Base-by-base conservation (phyloP, 2,888 invertebrate genomes). In the Cremastobaeus sp. region DNA sequence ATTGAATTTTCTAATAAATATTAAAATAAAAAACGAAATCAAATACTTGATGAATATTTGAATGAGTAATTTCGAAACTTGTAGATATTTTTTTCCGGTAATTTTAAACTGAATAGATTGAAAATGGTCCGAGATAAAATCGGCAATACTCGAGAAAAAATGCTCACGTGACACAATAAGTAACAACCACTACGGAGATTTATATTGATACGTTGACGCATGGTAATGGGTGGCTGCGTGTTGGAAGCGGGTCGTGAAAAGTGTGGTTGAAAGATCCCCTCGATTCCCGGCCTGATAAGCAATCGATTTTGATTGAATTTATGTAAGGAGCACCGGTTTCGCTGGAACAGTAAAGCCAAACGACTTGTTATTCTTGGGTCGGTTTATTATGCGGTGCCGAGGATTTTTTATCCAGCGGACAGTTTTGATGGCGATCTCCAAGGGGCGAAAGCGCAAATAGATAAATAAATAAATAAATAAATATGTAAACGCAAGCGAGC, bases 231-330 rank as follows among this genome's bases (percentile, higher is more conserved):
- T 50, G 68, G 35, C 48, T 37, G 60, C 35, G 66, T 73, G 66
- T 73, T 66, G 39, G 64, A 59, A 34, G 32, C 25, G 20, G 11
- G 8, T 9, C 11, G 57, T 71, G 60, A 59, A 60, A 72, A 72
- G 66, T n/a, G n/a, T 60, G 48, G 60, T 60, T 28, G 35, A 3
- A 18, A 60, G 60, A 62, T 64, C 68, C 73, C 73, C 68, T 64
- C 68, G 62, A 62, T 45, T 62, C 50, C 62, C 1, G 11, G 3
- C 11, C 50, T 62, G 73, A 74, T 74, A 74, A 68, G 73, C 68
- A 50, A 74, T 74, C 68, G 73, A 62, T 68, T 68, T 74, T 57
- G 62, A 68, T 68, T 64, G 68, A 74, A 68, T 64, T 68, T 50
- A 68, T 64, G 68, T 52, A 54, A 54, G 54, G 20, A 59, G 52